These are phyloP conservation scores for Cinara cedri DNA, from an alignment of 2,888 invertebrate genomes.

Conservation along the genomic window DNA sequence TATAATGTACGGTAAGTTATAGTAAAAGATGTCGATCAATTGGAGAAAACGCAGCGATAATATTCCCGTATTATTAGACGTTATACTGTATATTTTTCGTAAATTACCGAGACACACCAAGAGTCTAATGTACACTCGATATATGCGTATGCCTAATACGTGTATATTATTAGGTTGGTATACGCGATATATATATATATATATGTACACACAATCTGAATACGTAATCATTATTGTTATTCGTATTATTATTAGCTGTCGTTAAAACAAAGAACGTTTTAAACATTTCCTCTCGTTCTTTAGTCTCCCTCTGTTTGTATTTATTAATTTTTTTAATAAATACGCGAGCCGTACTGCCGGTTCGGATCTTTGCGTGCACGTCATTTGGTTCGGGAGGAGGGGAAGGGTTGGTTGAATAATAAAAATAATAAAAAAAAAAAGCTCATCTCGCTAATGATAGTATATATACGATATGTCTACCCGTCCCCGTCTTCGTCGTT, in stretches of 20 bases:
- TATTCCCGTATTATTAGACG: neutral
- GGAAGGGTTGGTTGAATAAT: neutral
- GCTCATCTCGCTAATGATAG: slow-evolving; percentile 23
- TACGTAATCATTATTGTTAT: slow-evolving; percentile 12
- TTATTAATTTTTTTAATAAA: neutral
- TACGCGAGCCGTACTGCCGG: neutral
- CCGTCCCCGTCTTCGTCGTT: no score
- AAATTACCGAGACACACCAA: neutral
- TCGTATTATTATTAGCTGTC: neutral
- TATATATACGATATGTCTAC: no score
- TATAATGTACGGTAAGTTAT: neutral
- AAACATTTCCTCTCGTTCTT: neutral
- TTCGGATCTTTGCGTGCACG: neutral
- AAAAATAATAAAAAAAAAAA: slow-evolving; percentile 24
- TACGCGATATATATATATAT: no score
- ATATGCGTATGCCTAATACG: no score
- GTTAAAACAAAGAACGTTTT: slow-evolving; percentile 20
- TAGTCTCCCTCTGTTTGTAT: neutral
- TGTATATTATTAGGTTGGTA: neutral
- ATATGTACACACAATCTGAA: neutral
- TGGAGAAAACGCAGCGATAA: neutral
- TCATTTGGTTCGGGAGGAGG: neutral
- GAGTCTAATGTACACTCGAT: neutral
- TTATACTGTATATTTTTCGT: slow-evolving; percentile 6
- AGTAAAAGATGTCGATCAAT: neutral